Base-by-base conservation (phyloP, 2,888 invertebrate species). In the Thereva nobilitata region DNA sequence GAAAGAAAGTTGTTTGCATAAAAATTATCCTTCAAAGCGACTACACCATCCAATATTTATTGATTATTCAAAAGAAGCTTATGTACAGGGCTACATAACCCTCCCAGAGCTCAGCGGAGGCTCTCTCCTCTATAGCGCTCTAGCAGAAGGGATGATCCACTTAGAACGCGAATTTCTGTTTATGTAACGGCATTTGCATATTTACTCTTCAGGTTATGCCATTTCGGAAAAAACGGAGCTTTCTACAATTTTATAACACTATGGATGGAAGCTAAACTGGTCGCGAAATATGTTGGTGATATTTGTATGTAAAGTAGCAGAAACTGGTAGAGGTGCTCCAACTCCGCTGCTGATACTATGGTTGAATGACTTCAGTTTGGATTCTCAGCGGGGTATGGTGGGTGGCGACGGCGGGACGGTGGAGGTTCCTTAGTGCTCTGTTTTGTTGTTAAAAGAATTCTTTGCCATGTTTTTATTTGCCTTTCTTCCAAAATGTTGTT, bases 1-100 rank as follows among this genome's bases (percentile, higher is more conserved):
- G 35, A 61, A 44, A 50, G 40, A 61, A 59, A 44, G 50, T 61
- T 61, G 61, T 61, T 61, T 61, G 61, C 61, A 61, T 61, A 61
- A 61, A 61, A 61, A 61, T 61, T 61, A 61, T 61, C 49, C 61
- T 50, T 61, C 42, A 10, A 23, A 50, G 41, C 61, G 50, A 61
- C n/a, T 9, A 61, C 61, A 50, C 37, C 50, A 61, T 61, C 50
- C 61, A 61, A 61, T 61, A 61, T 61, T 61, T 61, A 61, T 61
- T 61, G 61, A 61, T 61, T 61, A 61, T 61, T 61, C 61, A 61
- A 61, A 61, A 61, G 50, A 10, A 38, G 50, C 61, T 50, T 61
- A 50, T 49, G 42, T 50, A 50, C 61, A 50, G 35, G 37, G 47
- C 59, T 38, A 38, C 50, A 50, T 50, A 23, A 23, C 23, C 45